Percentiles rank a stretch among this genome's conserved stretches.
Evolutionary conservation across 2,113 vertebrate genomes (phyloP).

Genomic region (Grus americana): DNA sequence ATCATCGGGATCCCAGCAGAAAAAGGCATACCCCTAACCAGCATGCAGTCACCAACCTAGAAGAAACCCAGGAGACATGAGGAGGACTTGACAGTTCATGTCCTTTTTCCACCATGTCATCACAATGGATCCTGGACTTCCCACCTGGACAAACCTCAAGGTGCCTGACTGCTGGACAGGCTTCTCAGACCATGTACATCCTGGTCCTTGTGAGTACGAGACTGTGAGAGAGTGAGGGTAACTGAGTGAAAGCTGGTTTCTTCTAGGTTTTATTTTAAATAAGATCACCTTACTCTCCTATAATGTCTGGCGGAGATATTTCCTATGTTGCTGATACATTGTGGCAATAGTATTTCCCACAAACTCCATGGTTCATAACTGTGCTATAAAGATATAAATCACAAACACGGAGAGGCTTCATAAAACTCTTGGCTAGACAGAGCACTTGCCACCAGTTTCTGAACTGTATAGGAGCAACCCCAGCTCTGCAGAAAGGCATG

Average conservation of each 20-base stretch:
- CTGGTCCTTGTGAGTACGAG: background rate
- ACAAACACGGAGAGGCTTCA: background rate
- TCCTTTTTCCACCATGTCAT: background rate
- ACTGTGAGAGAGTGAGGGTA: background rate
- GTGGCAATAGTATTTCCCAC: background rate
- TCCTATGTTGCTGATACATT: background rate
- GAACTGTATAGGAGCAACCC: background rate
- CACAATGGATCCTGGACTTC: background rate
- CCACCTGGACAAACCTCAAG: background rate
- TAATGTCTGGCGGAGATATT: background rate
- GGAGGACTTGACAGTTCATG: background rate
- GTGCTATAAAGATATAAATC: background rate
- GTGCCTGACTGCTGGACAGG: background rate
- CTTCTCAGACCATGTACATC: fast-evolving
- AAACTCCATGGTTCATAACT: background rate
- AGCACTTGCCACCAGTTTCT: background rate
- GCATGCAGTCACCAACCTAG: background rate
- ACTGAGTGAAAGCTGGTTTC: background rate
- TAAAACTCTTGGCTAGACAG: background rate
- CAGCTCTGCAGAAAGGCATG: background rate
- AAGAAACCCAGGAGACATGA: background rate
- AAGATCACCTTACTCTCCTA: background rate
- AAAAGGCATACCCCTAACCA: background rate
- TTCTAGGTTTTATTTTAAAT: background rate
- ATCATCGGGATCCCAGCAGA: background rate